Evolutionary conservation across 2,113 vertebrate species (phyloP), one percentile per base, ranked within the genome.

Genomic region (Tichodroma muraria): DNA sequence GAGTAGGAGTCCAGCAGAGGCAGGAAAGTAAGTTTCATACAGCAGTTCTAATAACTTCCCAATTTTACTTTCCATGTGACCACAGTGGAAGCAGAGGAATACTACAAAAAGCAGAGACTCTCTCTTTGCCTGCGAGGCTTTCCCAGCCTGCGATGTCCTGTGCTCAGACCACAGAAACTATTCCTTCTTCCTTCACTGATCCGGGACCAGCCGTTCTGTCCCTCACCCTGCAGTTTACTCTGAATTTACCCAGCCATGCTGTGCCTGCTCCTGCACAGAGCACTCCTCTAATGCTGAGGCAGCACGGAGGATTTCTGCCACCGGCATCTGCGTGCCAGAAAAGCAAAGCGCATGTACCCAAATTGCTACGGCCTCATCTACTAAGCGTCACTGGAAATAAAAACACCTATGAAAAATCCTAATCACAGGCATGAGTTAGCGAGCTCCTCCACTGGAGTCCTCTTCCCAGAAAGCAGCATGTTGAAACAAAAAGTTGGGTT

Each of bases 121-220:
- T 31, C 25, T 17, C 40, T 65, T 10, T 13, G 19, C 31, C 23
- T 21, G 25, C 0, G 0, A 71, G 13, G 42, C 49, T 65, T 31
- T 15, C 6, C 6, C 52, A 79, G 61, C 30, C 25, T 2, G 0
- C 4, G 2, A 8, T 0, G 3, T 4, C 28, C 11, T 5, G 14
- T 6, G 19, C 18, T 80, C 35, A 11, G 25, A 24, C 5, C 44
- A n/a, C 40, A 68, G 49, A 31, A 70, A 23, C 45, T 7, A 17
- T 8, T 70, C 19, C 27, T n/a, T 6, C 60, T 40, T 6, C 25
- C 30, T 60, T 15, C 40, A 6, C 18, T 1, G 3, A 37, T 3
- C 10, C n/a, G 10, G 35, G 68, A n/a, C 18, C 47, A 28, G 28
- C 15, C 9, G 2, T 19, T 2, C 44, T 17, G 31, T 47, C 49